Conservation (phyloP, 2,888 invertebrate species). For the Hipparchia sbordonii region DNA sequence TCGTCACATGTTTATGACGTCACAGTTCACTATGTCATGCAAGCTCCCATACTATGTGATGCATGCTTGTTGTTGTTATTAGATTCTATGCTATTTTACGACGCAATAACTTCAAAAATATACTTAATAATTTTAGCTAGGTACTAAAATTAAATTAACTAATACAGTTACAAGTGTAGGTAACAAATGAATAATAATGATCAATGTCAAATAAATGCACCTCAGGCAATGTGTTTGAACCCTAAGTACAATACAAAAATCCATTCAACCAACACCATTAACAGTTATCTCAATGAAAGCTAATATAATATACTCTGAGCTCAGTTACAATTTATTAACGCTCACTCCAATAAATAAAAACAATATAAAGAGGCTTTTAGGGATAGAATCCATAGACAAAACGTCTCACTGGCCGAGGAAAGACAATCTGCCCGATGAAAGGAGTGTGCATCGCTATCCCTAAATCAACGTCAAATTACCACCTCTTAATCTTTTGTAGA, state of each 20-base stretch:
- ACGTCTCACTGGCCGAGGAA: constrained; percentile 58
- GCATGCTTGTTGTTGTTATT: no score
- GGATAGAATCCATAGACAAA: constrained; percentile 58
- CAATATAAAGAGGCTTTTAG: constrained; percentile 55
- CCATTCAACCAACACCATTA: constrained; percentile 14
- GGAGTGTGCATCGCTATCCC: constrained; percentile 60
- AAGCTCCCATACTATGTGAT: no score
- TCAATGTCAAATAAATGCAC: no score
- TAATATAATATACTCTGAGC: constrained; percentile 36
- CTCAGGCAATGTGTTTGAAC: background rate
- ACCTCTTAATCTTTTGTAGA: constrained; percentile 79
- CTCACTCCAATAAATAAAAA: constrained; percentile 62
- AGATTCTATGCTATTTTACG: no score
- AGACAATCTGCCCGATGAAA: constrained; percentile 74
- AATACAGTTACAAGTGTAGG: no score
- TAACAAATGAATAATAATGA: no score
- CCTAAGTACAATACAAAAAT: constrained; percentile 6
- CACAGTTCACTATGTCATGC: no score
- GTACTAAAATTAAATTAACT: no score
- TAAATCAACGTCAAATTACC: constrained; percentile 83
- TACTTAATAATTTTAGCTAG: no score
- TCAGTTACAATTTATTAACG: constrained; percentile 54
- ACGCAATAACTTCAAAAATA: no score
- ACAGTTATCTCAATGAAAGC: constrained; percentile 36
- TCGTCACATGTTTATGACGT: no score